phyloP scores from a whole-genome alignment of 2,113 vertebrate species.

The Propithecus coquereli region DNA sequence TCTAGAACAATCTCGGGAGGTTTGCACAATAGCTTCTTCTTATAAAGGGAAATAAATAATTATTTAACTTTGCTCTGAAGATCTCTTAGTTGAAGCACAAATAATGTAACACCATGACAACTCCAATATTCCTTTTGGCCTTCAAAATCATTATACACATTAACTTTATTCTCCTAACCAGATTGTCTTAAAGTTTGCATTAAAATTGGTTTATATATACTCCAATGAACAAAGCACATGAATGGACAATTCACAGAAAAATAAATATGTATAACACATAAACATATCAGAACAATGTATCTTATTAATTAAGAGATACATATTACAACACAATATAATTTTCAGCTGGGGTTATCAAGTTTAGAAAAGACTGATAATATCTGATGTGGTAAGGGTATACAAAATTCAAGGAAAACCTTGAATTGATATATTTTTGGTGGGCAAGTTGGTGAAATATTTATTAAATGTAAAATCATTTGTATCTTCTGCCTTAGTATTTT shows the following conservation, averaged over 20 bases:
- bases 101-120: background rate
- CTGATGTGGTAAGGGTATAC: background rate
- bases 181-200: background rate
- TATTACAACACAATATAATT: background rate
- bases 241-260: background rate
- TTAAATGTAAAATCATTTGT: background rate
- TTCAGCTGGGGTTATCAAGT: background rate
- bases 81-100: background rate
- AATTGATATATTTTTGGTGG: background rate
- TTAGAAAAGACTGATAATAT: conserved; percentile 14
- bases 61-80: conserved; percentile 1
- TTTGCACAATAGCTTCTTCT: background rate
- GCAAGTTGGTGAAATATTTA: background rate
- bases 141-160: background rate
- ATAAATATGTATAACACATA: background rate
- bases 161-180: background rate
- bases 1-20: conserved; percentile 2
- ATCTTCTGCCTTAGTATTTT: background rate
- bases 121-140: background rate
- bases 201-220: background rate
- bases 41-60: background rate
- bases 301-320: background rate
- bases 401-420: background rate
- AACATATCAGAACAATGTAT: background rate
- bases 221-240: background rate